phyloP scores from a whole-genome alignment of 2,113 vertebrate species.

The Myxocyprinus asiaticus region DNA sequence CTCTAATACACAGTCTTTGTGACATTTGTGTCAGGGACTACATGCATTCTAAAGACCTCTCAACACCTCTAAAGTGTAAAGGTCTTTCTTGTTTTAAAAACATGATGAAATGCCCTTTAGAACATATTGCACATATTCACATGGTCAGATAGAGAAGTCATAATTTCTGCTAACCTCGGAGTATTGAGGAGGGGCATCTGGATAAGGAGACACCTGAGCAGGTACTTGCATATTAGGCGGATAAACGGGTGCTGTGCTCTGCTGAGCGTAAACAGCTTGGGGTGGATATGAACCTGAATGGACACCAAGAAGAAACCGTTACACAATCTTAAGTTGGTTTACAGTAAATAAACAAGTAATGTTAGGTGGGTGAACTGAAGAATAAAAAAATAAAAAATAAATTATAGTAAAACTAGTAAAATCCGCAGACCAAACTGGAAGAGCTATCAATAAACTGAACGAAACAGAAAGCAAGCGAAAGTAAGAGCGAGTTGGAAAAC shows the following conservation, averaged over 20 bases:
- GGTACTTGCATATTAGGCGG: slow-evolving; percentile 85
- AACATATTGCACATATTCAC: background rate
- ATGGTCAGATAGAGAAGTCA: background rate
- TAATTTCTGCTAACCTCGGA: slow-evolving; percentile 81
- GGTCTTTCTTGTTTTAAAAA: too few relatives aligned
- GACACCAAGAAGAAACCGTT: background rate
- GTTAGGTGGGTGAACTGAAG: background rate
- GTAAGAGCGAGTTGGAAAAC: too few relatives aligned
- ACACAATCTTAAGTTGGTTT: background rate
- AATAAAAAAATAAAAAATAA: too few relatives aligned
- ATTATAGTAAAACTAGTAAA: too few relatives aligned
- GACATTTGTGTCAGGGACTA: background rate
- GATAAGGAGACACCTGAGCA: slow-evolving; percentile 89
- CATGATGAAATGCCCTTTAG: background rate
- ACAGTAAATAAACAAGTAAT: background rate
- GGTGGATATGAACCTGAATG: slow-evolving; percentile 84
- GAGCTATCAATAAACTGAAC: too few relatives aligned
- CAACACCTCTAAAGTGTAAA: too few relatives aligned
- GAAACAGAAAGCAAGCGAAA: too few relatives aligned
- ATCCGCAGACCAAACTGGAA: too few relatives aligned
- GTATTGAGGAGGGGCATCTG: slow-evolving; percentile 89
- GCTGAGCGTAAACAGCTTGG: slow-evolving; percentile 86
- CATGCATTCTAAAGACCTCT: background rate
- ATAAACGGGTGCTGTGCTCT: slow-evolving; percentile 84
- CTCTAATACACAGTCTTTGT: background rate